Conservation (phyloP, 2,797 vertebrate species). For the Malacoctenus gilli region DNA sequence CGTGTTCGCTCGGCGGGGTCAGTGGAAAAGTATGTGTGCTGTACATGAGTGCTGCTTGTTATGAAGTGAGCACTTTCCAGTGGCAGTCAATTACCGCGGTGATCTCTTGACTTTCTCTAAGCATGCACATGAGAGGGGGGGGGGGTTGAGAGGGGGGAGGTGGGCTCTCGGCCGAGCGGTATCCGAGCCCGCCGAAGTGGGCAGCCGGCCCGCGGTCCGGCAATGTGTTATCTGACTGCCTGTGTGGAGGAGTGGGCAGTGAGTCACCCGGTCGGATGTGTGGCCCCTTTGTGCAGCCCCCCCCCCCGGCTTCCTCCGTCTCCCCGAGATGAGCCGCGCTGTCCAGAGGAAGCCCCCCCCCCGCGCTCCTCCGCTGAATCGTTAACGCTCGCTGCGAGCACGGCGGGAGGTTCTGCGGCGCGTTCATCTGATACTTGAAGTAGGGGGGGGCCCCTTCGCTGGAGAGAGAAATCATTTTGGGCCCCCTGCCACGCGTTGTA, state of each 20-base stretch:
- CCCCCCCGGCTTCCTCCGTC: too few relatives aligned
- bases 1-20: slow-evolving; percentile 6
- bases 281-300: slow-evolving; percentile 66
- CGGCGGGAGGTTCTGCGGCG: slow-evolving; percentile 42
- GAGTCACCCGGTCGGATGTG: slow-evolving; percentile 64
- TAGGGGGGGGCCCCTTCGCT: slow-evolving; percentile 26
- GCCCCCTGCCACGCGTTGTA: slow-evolving; percentile 19
- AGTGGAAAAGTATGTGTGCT: slow-evolving; percentile 25
- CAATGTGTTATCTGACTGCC: slow-evolving; percentile 73
- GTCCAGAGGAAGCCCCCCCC: slow-evolving; percentile 19
- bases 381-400: slow-evolving; percentile 52
- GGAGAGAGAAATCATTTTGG: slow-evolving; percentile 22
- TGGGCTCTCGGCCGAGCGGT: too few relatives aligned
- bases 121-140: slow-evolving; percentile 32
- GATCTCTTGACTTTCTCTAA: slow-evolving; percentile 27
- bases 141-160: too few relatives aligned
- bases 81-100: slow-evolving; percentile 19
- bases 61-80: slow-evolving; percentile 39
- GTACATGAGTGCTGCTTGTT: slow-evolving; percentile 30
- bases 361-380: slow-evolving; percentile 44
- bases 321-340: background rate
- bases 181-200: slow-evolving; percentile 47
- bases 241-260: slow-evolving; percentile 48
- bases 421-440: slow-evolving; percentile 35
- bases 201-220: slow-evolving; percentile 66